Evolutionary conservation across 2,113 vertebrate species (phyloP).

Genomic region (Hyaena hyaena): DNA sequence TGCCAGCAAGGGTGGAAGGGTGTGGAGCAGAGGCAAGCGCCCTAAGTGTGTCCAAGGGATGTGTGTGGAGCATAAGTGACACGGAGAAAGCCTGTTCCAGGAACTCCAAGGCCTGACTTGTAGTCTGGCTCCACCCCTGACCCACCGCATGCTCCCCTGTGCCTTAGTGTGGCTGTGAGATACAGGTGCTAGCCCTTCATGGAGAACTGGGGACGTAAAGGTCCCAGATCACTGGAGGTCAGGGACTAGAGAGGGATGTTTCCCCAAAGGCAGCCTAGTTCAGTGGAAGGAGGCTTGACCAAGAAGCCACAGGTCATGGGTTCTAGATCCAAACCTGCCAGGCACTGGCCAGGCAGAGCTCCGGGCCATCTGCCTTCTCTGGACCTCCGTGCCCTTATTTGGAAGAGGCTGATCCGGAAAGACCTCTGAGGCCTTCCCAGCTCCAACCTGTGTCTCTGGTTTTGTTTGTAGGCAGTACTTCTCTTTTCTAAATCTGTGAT

Average conservation of each 20-base stretch:
- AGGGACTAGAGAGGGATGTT: background rate
- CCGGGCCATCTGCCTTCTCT: background rate
- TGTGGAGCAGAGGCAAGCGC: background rate
- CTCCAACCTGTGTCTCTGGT: background rate
- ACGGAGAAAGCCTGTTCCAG: background rate
- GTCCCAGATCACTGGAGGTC: background rate
- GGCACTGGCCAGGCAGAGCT: no score
- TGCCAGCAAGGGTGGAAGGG: background rate
- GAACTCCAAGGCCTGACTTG: background rate
- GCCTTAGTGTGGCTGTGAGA: background rate
- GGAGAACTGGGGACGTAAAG: background rate
- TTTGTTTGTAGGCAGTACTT: background rate
- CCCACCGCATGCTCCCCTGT: background rate
- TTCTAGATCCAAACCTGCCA: background rate
- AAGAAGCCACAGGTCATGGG: background rate
- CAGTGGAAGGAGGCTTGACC: background rate
- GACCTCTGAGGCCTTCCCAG: background rate
- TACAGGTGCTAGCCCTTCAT: background rate
- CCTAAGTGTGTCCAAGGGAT: background rate
- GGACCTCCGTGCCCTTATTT: background rate
- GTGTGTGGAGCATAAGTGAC: accelerated
- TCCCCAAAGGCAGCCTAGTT: background rate
- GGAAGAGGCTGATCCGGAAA: background rate
- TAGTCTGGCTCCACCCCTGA: background rate
- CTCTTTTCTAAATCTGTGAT: background rate